A percentile compares a stretch with the other conserved stretches of the same genome.
Evolutionary conservation across 23 tunicate genomes (phyloP).

Genomic region (Aplidium turbinatum): DNA sequence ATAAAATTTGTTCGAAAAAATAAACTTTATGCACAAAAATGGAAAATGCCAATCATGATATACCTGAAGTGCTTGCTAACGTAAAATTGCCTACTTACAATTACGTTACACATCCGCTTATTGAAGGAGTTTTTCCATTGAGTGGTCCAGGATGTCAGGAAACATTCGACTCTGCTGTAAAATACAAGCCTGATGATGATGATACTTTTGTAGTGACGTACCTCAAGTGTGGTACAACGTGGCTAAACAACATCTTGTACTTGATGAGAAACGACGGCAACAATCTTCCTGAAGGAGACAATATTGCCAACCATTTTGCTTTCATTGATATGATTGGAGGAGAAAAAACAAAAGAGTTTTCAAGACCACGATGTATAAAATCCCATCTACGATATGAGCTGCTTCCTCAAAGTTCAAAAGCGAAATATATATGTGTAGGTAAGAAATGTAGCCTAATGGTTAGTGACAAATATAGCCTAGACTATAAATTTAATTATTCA

Average conservation of each 20-base stretch:
- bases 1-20: too few species aligned
- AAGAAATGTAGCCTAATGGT: too few species aligned
- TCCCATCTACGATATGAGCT: slow-evolving; percentile 25
- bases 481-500: too few species aligned
- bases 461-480: too few species aligned
- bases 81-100: slow-evolving; percentile 15
- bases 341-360: background rate
- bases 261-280: slow-evolving; percentile 29
- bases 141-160: slow-evolving; percentile 2
- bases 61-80: too few species aligned
- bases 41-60: too few species aligned
- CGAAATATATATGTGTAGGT: slow-evolving; percentile 60
- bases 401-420: slow-evolving; percentile 15
- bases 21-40: too few species aligned
- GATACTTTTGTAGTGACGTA: slow-evolving; percentile 43
- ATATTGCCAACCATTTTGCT: slow-evolving; percentile 22
- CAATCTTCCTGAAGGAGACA: slow-evolving; percentile 6
- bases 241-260: slow-evolving; percentile 43
- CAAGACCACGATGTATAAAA: slow-evolving; percentile 44
- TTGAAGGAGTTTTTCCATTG: slow-evolving; percentile 2
- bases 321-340: slow-evolving; percentile 43
- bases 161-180: slow-evolving; percentile 24
- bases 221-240: slow-evolving; percentile 64
- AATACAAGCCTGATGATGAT: slow-evolving; percentile 20
- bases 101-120: slow-evolving; percentile 32